Evolutionary conservation across 2,888 invertebrate species (phyloP), one percentile per base, ranked within the genome.

Genomic region (Rhorus exstirpatorius): DNA sequence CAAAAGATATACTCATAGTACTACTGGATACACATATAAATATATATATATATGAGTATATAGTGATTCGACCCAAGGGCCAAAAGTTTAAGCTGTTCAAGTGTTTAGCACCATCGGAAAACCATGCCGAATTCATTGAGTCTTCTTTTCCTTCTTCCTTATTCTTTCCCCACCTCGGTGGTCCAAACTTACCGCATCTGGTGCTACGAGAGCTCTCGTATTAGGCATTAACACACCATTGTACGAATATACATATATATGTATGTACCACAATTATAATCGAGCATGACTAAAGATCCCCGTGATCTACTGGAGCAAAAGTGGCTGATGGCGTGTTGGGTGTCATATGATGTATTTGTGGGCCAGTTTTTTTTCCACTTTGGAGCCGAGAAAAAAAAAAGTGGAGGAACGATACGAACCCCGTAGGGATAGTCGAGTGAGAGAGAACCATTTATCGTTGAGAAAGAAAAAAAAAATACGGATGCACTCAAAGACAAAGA

Each of bases 51-150:
- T 17, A n/a, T 41, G n/a, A 31, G 46, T 49, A 24, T 35, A 21
- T 58, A 49, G 31, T 61, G 65, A 58, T 31, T 61, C 61, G 75
- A 75, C 58, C 21, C 65, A 38, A 67, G 76, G 70, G 55, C 61
- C 78, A 68, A 71, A 55, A 71, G 67, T 82, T 79, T 58, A 17
- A 51, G 68, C 63, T 74, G 77, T 79, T 83, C 76, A 38, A 68
- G 79, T 84, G 83, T 87, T 89, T 87, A 86, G 86, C 78, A 83
- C 75, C 75, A 75, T 77, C 70, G 80, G 84, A 89, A 86, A 87
- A 86, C 88, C 90, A 86, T 88, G 70, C 72, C 91, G 86, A 91
- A 91, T 91, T 91, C 85, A 89, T 90, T 70, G 83, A 86, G 88
- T 86, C 84, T 79, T 78, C 85, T 81, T 61, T 87, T 74, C 41